Conservation (phyloP, 2,888 invertebrate genomes). For the Drosophila neutralis region DNA sequence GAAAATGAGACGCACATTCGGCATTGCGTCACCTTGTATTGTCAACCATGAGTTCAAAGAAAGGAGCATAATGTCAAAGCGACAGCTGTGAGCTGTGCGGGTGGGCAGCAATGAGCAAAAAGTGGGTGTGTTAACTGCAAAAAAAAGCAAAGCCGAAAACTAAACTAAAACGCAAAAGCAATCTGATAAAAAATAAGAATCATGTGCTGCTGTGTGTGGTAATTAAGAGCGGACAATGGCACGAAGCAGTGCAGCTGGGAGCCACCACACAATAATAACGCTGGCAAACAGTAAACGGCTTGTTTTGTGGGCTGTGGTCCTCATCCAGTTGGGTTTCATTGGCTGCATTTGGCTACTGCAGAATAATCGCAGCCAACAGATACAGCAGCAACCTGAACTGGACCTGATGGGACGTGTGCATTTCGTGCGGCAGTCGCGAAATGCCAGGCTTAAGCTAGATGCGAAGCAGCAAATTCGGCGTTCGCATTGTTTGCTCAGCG, state of each 20-base stretch:
- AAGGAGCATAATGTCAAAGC: conserved; percentile 8
- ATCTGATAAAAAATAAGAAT: conserved; percentile 1
- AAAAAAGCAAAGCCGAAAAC: conserved; percentile 15
- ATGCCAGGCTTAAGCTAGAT: conserved; percentile 1
- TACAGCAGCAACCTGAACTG: conserved; percentile 25
- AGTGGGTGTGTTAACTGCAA: conserved; percentile 68
- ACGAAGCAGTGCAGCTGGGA: conserved; percentile 28
- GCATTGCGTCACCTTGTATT: not conserved
- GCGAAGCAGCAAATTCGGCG: conserved; percentile 4
- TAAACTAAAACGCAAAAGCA: conserved; percentile 1
- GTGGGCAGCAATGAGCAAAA: conserved; percentile 45
- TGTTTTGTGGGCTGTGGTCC: conserved; percentile 80
- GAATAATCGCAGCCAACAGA: conserved; percentile 52
- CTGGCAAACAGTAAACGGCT: conserved; percentile 77
- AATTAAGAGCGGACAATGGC: conserved; percentile 36
- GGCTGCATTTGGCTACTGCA: conserved; percentile 82
- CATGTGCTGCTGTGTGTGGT: conserved; percentile 41
- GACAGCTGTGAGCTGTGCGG: conserved; percentile 73
- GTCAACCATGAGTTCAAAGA: conserved; percentile 6
- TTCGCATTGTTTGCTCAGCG: conserved; percentile 44
- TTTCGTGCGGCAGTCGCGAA: conserved; percentile 56
- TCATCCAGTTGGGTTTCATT: conserved; percentile 82
- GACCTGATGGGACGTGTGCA: conserved; percentile 51
- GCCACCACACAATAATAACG: conserved; percentile 18
- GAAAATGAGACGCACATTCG: not conserved